phyloP scores from a whole-genome alignment of 2,797 vertebrate species.

The Lithobates pipiens region DNA sequence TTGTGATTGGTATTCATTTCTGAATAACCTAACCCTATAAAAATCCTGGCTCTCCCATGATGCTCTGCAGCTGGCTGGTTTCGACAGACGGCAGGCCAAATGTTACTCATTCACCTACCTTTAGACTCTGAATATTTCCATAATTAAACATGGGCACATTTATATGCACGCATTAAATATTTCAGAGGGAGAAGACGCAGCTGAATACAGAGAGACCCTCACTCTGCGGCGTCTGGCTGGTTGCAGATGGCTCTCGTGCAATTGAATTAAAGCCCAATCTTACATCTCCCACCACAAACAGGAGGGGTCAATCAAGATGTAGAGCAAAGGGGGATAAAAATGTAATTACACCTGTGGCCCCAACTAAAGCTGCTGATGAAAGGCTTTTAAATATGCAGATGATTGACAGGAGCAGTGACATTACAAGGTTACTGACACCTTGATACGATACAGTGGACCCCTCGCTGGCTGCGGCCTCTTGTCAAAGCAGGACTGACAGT shows the following conservation, averaged over 20 bases:
- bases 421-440: conserved; percentile 55
- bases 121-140: neutral
- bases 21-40: too few species aligned
- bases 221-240: neutral
- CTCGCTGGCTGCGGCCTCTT: conserved; percentile 9
- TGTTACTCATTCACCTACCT: neutral
- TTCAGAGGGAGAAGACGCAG: conserved; percentile 16
- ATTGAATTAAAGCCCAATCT: conserved; percentile 37
- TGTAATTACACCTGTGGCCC: conserved; percentile 41
- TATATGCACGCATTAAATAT: conserved; percentile 3
- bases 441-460: conserved; percentile 6
- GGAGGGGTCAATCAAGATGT: conserved; percentile 25
- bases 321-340: neutral
- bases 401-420: conserved; percentile 26
- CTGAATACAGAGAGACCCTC: conserved; percentile 12
- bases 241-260: conserved; percentile 8
- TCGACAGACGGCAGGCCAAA: neutral
- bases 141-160: conserved; percentile 12
- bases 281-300: conserved; percentile 9
- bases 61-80: conserved; percentile 9
- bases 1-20: too few species aligned
- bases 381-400: conserved; percentile 21
- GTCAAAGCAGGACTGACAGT: neutral
- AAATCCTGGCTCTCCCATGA: conserved; percentile 6
- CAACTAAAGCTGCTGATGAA: conserved; percentile 33